Percentiles rank a stretch among this genome's conserved stretches.
phyloP scores from a whole-genome alignment of 2,113 vertebrate species.

The Monopterus albus region DNA sequence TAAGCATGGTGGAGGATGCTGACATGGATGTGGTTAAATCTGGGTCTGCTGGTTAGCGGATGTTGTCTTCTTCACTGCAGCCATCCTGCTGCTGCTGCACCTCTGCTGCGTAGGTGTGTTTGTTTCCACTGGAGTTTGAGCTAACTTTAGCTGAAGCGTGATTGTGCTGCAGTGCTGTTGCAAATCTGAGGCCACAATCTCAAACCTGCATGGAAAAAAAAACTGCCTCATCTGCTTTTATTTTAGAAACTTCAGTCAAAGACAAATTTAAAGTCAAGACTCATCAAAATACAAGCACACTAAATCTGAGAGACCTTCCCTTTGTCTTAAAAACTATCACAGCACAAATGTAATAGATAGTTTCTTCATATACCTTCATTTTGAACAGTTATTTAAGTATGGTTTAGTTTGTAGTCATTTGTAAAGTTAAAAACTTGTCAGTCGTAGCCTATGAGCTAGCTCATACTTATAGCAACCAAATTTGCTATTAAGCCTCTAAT shows the following conservation, averaged over 20 bases:
- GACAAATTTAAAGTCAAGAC: slow-evolving; percentile 16
- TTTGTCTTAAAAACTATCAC: no score
- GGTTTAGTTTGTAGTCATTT: no score
- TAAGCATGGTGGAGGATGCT: slow-evolving; percentile 39
- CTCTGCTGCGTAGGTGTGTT: slow-evolving; percentile 69
- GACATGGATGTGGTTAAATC: slow-evolving; percentile 50
- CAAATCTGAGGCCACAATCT: slow-evolving; percentile 48
- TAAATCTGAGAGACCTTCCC: no score
- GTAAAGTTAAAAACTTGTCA: no score
- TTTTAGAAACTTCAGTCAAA: slow-evolving; percentile 7
- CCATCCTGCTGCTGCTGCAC: slow-evolving; percentile 38
- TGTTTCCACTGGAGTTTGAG: slow-evolving; percentile 62
- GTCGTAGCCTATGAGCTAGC: no score
- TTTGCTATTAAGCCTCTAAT: no score
- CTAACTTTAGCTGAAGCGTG: slow-evolving; percentile 64
- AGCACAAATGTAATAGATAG: no score
- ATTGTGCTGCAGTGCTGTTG: slow-evolving; percentile 33
- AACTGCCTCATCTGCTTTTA: slow-evolving; percentile 14
- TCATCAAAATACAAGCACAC: background rate
- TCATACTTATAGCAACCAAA: no score
- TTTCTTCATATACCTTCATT: no score
- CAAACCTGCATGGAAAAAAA: slow-evolving; percentile 31
- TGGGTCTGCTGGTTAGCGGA: slow-evolving; percentile 42
- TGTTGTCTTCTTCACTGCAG: slow-evolving; percentile 26
- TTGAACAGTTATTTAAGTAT: no score